Evolutionary conservation across 2,888 invertebrate species (phyloP).

Genomic region (Lepeophtheirus nordmannii): DNA sequence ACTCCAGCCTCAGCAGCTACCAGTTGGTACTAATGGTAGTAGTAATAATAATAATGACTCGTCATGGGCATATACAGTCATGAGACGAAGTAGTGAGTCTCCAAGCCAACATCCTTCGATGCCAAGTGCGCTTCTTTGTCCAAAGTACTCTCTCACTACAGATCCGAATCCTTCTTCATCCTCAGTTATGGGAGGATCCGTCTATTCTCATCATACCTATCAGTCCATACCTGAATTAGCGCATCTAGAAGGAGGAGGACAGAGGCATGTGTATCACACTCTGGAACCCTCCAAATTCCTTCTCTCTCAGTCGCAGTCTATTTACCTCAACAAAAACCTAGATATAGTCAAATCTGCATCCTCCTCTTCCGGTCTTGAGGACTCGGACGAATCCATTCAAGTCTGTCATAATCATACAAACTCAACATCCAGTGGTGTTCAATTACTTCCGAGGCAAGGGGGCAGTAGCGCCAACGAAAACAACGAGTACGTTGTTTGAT

Average conservation of each 20-base stretch:
- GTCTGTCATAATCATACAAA: no score
- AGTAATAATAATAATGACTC: not conserved
- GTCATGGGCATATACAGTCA: not conserved
- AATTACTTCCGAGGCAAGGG: no score
- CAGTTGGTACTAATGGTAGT: not conserved
- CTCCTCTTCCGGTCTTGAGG: no score
- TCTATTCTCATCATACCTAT: conserved; percentile 15
- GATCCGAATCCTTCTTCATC: not conserved
- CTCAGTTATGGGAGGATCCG: not conserved
- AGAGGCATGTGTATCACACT: conserved; percentile 12
- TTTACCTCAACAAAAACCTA: no score
- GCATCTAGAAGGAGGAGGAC: not conserved
- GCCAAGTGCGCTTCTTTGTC: not conserved
- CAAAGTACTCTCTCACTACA: not conserved
- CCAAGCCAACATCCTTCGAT: conserved; percentile 4
- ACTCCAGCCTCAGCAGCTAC: not conserved
- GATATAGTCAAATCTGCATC: no score
- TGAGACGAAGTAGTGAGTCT: not conserved
- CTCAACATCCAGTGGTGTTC: no score
- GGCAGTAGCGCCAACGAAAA: no score
- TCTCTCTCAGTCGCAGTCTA: not conserved
- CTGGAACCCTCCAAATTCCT: conserved; percentile 4
- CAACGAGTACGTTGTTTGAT: no score
- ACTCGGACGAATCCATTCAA: no score
- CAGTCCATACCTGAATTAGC: conserved; percentile 12